Conservation (phyloP, 1,140 invertebrate genomes). For the Araneus ventricosus region DNA sequence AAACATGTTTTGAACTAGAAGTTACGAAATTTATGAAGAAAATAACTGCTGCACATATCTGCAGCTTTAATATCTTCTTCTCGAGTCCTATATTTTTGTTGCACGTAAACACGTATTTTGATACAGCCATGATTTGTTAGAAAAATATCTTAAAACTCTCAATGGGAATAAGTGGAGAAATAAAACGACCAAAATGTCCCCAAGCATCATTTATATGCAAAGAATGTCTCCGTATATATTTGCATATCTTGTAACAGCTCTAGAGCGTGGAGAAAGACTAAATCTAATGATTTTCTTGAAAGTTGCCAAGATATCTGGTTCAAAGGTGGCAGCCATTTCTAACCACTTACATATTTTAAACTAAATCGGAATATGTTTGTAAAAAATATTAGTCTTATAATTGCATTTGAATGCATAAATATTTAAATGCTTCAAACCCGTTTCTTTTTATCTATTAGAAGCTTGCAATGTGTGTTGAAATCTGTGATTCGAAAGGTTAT, state of each 20-base stretch:
- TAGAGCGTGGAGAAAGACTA: neutral
- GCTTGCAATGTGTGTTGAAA: too few relatives aligned
- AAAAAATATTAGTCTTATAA: neutral
- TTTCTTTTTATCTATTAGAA: too few relatives aligned
- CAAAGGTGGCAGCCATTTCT: neutral
- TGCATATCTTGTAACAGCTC: neutral
- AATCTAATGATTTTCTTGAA: conserved; percentile 5
- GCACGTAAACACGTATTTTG: neutral
- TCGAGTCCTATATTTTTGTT: neutral
- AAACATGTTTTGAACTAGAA: neutral
- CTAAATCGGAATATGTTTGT: neutral
- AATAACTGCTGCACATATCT: neutral
- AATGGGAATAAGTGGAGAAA: conserved; percentile 3
- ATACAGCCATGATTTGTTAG: neutral
- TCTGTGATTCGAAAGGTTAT: too few relatives aligned
- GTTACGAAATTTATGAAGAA: neutral
- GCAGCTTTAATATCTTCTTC: neutral
- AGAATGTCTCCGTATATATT: neutral
- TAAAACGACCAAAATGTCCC: neutral
- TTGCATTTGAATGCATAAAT: too few relatives aligned
- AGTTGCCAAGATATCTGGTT: neutral
- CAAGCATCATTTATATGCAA: conserved; percentile 13
- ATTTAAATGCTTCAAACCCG: too few relatives aligned
- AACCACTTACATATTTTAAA: neutral
- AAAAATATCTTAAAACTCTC: neutral